Base-by-base conservation (phyloP, 2,113 vertebrate genomes). In the Jaculus jaculus region DNA sequence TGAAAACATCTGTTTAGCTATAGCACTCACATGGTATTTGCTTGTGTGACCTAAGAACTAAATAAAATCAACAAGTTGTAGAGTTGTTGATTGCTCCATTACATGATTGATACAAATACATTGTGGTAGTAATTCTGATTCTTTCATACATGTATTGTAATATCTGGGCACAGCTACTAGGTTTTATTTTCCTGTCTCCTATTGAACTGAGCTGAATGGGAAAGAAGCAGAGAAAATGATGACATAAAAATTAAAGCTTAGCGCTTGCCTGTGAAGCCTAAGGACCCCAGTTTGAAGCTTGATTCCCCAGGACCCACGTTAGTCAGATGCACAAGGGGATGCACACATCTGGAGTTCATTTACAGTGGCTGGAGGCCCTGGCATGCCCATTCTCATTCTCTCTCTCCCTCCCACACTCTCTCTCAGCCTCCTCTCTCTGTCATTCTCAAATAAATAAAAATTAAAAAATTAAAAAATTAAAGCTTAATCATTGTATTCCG, bases 191-290 rank as follows among this genome's bases (percentile, higher is more conserved):
- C 58, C 79, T 95, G 15, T 89, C 4, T 93, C 3, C 12, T 78
- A 1, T 39, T 74, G 78, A 95, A 75, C 26, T 68, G 82, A 89
- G 23, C 72, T 80, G 34, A 75, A 5, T 72, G 24, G 34, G 11
- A 15, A 60, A 58, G 63, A 95, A 37, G 63, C 75, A 78, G 79
- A 94, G 68, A 88, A 94, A 75, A 88, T 81, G n/a, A n/a, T 82
- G 21, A 85, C 42, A 39, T 84, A 94, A 95, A 95, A 47, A 47
- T 47, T 37, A 47, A 87, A 79, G 66, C 30, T 84, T 13, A 47
- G n/a, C n/a, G n/a, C n/a, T n/a, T n/a, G n/a, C n/a, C n/a, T n/a
- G n/a, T n/a, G n/a, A n/a, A n/a, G n/a, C n/a, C n/a, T n/a, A n/a
- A n/a, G n/a, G n/a, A n/a, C n/a, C n/a, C n/a, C n/a, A n/a, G n/a